Evolutionary conservation across 2,888 invertebrate species (phyloP).

Genomic region (Heliconius erato): DNA sequence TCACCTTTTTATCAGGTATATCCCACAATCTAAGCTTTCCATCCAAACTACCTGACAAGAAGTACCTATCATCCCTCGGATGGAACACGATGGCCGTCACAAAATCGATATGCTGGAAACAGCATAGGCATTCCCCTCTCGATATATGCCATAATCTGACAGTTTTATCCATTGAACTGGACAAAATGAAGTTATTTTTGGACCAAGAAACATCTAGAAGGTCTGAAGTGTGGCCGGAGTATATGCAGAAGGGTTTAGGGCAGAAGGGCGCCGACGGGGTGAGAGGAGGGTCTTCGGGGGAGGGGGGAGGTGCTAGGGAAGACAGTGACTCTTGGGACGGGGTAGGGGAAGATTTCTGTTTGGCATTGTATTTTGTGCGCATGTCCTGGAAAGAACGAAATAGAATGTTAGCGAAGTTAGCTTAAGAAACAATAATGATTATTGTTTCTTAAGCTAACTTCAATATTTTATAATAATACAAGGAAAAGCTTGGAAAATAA

Average conservation of each 20-base stretch:
- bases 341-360: constrained; percentile 95
- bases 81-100: constrained; percentile 99
- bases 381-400: constrained; percentile 90
- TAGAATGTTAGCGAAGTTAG: neutral
- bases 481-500: too few relatives aligned
- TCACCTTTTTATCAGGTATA: constrained; percentile 97
- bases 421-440: too few relatives aligned
- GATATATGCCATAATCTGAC: constrained; percentile 98
- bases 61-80: constrained; percentile 95
- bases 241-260: constrained; percentile 96
- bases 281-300: constrained; percentile 84
- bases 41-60: constrained; percentile 98
- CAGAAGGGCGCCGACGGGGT: constrained; percentile 91
- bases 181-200: constrained; percentile 98
- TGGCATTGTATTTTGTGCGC: constrained; percentile 97
- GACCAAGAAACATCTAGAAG: constrained; percentile 99
- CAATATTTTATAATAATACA: too few relatives aligned
- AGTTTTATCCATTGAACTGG: constrained; percentile 99
- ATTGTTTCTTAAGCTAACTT: too few relatives aligned
- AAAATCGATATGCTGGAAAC: constrained; percentile 99
- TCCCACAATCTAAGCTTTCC: constrained; percentile 99
- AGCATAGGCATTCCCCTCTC: constrained; percentile 98
- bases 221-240: constrained; percentile 98
- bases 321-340: constrained; percentile 96
- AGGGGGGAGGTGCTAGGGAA: constrained; percentile 85